Conservation (phyloP, 2,113 vertebrate species). For the Pachyramphus minor region DNA sequence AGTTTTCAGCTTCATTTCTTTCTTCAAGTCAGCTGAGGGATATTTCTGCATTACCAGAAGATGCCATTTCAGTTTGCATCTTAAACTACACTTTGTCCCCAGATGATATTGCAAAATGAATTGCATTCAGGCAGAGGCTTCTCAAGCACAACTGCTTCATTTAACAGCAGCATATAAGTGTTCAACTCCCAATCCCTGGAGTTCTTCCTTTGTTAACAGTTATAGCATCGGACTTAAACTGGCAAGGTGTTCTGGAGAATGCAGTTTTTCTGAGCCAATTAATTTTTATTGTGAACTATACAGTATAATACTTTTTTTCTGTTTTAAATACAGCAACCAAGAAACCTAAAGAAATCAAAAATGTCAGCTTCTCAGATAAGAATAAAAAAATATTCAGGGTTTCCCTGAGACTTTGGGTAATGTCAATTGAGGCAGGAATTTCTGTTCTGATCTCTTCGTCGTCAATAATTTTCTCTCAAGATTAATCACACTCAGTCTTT, state of each 20-base stretch:
- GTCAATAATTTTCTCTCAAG: neutral
- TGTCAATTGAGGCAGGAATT: neutral
- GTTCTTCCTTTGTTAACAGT: neutral
- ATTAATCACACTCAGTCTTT: neutral
- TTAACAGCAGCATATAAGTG: conserved; percentile 26
- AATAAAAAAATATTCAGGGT: neutral
- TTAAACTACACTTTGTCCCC: conserved; percentile 36
- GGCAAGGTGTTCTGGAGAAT: neutral
- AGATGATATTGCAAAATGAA: conserved; percentile 31
- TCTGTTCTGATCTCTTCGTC: neutral
- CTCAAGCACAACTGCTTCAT: conserved; percentile 53
- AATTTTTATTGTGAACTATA: neutral
- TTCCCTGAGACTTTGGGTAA: neutral
- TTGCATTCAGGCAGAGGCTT: conserved; percentile 35
- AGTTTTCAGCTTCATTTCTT: conserved; percentile 54
- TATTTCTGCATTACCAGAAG: conserved; percentile 31
- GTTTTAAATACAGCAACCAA: neutral
- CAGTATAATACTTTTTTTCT: neutral
- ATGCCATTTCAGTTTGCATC: conserved; percentile 41
- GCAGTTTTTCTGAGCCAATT: conserved; percentile 4
- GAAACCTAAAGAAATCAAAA: neutral
- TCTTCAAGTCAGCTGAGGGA: conserved; percentile 7
- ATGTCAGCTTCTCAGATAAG: neutral
- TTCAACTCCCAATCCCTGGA: conserved; percentile 22
- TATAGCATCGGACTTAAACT: neutral